Evolutionary conservation across 2,797 vertebrate genomes (phyloP), one percentile per base, ranked within the genome.

Genomic region (Austrolebias charrua): DNA sequence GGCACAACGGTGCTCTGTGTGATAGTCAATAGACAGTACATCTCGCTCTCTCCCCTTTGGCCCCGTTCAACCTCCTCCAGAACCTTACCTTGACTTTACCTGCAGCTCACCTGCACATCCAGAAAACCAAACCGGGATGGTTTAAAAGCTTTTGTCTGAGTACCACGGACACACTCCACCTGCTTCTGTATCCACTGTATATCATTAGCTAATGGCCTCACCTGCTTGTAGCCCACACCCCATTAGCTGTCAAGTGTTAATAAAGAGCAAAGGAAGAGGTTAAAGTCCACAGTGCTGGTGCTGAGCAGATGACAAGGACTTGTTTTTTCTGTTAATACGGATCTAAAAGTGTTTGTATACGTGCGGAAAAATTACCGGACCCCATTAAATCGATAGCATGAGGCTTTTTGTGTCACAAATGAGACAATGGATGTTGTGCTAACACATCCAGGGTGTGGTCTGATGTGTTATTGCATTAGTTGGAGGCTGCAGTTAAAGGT

Each of bases 1-100:
- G 91, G 89, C 89, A 94, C 92, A 93, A 94, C 92, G 92, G 91
- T 68, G 87, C 91, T 91, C 92, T 94, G 91, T 94, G 85, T 81
- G 76, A 79, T 81, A 82, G 83, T 90, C 89, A 92, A 89, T 85
- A 85, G 88, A 89, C 85, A 79, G 88, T 79, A 85, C 87, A 92
- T 90, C 89, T 86, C 78, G 71, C 77, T 77, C 75, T 77, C 76
- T 74, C 76, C 66, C 64, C 61, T 46, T 66, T 66, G 66, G 67
- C 73, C 69, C 80, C 80, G 51, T 73, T 78, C 71, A 81, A 71
- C 48, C 58, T 74, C 67, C 76, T 48, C 8, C 54, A 38, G 24
- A 45, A 59, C 57, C 71, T n/a, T 64, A 67, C 61, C 63, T 73
- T 78, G 62, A 58, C 53, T 68, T 71, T 82, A 91, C 89, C 89